Percentiles rank a stretch among this genome's conserved stretches.
These are phyloP conservation scores for Glaucidium brasilianum DNA, from an alignment of 2,113 vertebrate species.

Conservation along the genomic window DNA sequence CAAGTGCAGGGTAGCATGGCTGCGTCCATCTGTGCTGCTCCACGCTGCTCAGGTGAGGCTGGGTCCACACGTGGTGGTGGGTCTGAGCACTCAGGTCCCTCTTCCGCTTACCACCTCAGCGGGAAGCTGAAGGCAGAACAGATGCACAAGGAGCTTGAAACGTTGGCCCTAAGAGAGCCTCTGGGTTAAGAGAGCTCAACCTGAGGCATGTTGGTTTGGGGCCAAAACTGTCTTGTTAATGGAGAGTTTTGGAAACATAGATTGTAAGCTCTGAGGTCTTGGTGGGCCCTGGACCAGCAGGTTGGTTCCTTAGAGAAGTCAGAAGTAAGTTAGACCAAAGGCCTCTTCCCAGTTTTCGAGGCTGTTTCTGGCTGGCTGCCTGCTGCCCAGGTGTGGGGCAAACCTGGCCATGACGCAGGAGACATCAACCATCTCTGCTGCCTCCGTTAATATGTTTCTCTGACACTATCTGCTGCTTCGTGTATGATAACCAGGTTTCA, in stretches of 20 bases:
- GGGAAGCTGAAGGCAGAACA: not conserved
- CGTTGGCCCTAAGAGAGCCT: not conserved
- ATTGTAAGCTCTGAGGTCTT: rapidly evolving
- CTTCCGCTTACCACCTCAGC: not conserved
- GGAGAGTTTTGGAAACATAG: not conserved
- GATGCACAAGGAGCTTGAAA: not conserved
- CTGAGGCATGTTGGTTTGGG: not conserved
- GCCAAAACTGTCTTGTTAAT: not conserved
- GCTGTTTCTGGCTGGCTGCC: not conserved
- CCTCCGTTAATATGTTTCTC: not conserved
- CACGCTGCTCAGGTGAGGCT: not conserved
- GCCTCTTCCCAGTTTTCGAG: rapidly evolving
- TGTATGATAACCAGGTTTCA: not conserved
- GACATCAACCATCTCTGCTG: not conserved
- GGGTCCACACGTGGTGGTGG: rapidly evolving
- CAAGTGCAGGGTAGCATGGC: rapidly evolving
- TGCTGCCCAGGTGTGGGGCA: not conserved
- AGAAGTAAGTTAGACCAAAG: not conserved
- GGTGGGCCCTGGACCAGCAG: not conserved
- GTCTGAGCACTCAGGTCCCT: rapidly evolving
- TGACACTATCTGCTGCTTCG: not conserved
- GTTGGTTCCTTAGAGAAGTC: not conserved
- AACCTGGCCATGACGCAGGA: not conserved
- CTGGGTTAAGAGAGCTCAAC: not conserved
- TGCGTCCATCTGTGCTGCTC: rapidly evolving